These are phyloP conservation scores for Eriocheir sinensis DNA, from an alignment of 1,140 invertebrate genomes.

Conservation along the genomic window DNA sequence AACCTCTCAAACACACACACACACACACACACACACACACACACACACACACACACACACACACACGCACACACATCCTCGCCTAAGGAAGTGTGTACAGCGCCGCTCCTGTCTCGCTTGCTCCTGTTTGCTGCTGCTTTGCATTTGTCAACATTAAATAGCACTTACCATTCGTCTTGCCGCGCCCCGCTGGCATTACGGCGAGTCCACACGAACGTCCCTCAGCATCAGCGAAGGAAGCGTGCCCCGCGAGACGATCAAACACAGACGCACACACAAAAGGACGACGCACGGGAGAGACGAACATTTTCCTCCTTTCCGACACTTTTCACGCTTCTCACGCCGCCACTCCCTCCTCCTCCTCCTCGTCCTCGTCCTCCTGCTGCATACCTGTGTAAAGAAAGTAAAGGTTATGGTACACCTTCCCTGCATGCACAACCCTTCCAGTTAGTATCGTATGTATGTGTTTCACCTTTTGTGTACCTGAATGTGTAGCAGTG, in stretches of 20 bases:
- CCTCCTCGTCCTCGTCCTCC: background rate
- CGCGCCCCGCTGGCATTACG: background rate
- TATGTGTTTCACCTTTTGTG: no score
- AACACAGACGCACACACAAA: no score
- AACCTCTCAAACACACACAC: no score
- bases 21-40: no score
- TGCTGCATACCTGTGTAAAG: background rate
- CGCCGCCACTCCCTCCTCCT: background rate
- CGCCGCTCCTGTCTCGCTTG: background rate
- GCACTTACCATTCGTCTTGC: conserved; percentile 23
- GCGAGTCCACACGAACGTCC: background rate
- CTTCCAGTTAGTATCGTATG: no score
- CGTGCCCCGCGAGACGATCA: background rate
- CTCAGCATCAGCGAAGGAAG: background rate
- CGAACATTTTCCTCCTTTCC: no score
- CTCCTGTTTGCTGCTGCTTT: conserved; percentile 1
- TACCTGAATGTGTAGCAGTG: no score
- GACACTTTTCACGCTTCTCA: no score
- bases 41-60: no score
- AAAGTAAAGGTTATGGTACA: no score
- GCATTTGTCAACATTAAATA: conserved; percentile 26
- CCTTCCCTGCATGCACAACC: no score
- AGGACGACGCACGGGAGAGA: background rate
- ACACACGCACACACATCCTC: no score
- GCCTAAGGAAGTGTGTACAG: background rate